Conservation (phyloP, 2,888 invertebrate genomes). For the Polyommatus iphigenia region DNA sequence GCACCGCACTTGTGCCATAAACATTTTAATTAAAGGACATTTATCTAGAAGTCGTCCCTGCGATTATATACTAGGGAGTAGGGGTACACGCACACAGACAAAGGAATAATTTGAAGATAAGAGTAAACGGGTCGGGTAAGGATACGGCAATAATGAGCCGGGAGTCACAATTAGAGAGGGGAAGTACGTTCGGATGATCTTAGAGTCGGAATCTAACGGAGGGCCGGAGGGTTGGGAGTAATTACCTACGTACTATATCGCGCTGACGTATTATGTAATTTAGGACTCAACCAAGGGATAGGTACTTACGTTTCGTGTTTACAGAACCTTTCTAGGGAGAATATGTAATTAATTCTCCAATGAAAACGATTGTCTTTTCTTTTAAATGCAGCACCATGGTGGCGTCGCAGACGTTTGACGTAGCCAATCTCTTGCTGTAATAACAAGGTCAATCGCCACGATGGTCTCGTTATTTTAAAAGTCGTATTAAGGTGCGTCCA, state of each 20-base stretch:
- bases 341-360: not conserved
- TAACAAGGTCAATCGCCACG: too few species aligned
- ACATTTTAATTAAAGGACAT: constrained; percentile 21
- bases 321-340: not conserved
- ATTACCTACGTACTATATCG: constrained; percentile 32
- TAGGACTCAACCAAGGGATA: not conserved
- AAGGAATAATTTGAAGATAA: constrained; percentile 65
- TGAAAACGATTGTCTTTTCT: not conserved
- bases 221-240: constrained; percentile 45
- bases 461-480: too few species aligned
- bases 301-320: constrained; percentile 6
- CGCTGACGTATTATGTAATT: constrained; percentile 31
- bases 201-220: constrained; percentile 64
- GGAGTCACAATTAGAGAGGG: constrained; percentile 76
- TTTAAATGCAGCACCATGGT: not conserved
- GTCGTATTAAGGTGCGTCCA: too few species aligned
- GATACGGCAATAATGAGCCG: constrained; percentile 76
- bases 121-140: constrained; percentile 66
- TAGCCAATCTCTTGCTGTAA: too few species aligned
- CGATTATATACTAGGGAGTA: constrained; percentile 23
- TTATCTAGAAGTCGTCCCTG: constrained; percentile 10
- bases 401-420: not conserved
- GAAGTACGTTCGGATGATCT: constrained; percentile 75
- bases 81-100: constrained; percentile 41
- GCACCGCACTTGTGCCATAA: constrained; percentile 3